These are phyloP conservation scores for Erebia aethiops DNA, from an alignment of 2,888 invertebrate species.

Conservation along the genomic window DNA sequence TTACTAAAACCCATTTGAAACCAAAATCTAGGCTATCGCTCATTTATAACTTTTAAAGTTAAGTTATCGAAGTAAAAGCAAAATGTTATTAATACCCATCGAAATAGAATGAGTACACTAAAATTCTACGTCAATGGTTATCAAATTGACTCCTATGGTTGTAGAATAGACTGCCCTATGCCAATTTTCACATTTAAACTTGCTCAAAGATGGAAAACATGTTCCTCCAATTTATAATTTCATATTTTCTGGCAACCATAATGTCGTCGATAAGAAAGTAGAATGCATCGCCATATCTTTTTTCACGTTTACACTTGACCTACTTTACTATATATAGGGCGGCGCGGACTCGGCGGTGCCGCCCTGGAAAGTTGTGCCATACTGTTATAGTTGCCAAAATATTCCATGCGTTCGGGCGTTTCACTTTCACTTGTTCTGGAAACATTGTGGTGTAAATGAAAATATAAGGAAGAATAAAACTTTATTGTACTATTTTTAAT, in stretches of 20 bases:
- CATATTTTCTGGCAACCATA: not conserved
- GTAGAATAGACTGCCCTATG: no score
- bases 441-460: not conserved
- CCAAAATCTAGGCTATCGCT: no score
- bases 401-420: conserved; percentile 11
- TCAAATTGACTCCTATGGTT: no score
- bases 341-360: conserved; percentile 54
- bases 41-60: no score
- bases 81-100: no score
- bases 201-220: no score
- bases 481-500: not conserved
- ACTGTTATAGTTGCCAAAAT: conserved; percentile 21
- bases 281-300: conserved; percentile 43
- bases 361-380: conserved; percentile 40
- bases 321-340: conserved; percentile 64
- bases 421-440: conserved; percentile 1
- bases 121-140: no score
- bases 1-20: no score
- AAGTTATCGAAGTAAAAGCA: no score
- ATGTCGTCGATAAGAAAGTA: conserved; percentile 22
- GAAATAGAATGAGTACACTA: no score
- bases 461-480: not conserved
- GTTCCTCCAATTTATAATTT: not conserved
- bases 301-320: conserved; percentile 69
- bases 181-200: no score